These are phyloP conservation scores for Notarius quadriscutis DNA, from an alignment of 2,113 vertebrate genomes.

Conservation along the genomic window DNA sequence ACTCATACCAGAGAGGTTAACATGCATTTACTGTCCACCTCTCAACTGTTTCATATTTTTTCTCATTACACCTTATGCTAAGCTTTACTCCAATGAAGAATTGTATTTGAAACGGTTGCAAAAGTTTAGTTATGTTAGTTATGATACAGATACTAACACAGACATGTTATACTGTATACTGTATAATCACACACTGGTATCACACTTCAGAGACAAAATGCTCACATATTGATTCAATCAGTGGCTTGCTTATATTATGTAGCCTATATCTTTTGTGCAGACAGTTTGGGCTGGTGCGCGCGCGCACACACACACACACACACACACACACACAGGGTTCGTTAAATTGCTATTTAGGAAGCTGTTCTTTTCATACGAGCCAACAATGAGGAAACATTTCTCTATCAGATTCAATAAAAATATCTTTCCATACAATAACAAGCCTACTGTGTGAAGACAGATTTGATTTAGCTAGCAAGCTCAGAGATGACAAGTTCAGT, in stretches of 20 bases:
- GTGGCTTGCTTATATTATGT: neutral
- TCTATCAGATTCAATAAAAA: slow-evolving; percentile 1
- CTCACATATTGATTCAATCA: neutral
- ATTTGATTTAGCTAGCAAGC: neutral
- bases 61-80: slow-evolving; percentile 17
- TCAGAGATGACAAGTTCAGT: neutral
- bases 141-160: neutral
- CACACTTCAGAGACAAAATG: neutral
- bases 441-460: slow-evolving; percentile 1
- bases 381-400: slow-evolving; percentile 1
- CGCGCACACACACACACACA: slow-evolving; percentile 21
- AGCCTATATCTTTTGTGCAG: neutral
- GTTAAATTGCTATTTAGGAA: slow-evolving; percentile 6
- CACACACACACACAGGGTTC: neutral
- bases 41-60: neutral
- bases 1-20: slow-evolving; percentile 51
- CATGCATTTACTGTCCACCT: slow-evolving; percentile 37
- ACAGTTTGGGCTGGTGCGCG: neutral
- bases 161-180: neutral
- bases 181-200: neutral
- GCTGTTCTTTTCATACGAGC: neutral
- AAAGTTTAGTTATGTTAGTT: neutral
- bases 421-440: slow-evolving; percentile 9
- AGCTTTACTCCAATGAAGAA: neutral
- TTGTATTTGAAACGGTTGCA: neutral